Base-by-base conservation (phyloP, 2,797 vertebrate genomes). In the Betta splendens region DNA sequence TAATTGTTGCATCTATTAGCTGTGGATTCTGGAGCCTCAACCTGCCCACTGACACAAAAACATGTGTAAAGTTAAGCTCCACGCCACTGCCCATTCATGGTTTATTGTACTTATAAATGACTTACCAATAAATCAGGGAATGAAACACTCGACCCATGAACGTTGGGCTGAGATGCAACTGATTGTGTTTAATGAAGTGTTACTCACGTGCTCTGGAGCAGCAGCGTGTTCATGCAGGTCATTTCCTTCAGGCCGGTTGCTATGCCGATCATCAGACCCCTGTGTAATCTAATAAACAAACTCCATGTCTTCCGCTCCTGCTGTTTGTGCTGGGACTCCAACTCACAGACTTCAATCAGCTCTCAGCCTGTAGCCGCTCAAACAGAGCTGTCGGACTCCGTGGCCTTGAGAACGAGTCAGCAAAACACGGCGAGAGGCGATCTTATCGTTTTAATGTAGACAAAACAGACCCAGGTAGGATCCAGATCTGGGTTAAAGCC, bases 401-500 rank as follows among this genome's bases (percentile, higher is more conserved):
- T 16, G 60, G 29, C 38, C 40, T 43, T 65, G 7, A n/a, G n/a
- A 66, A 38, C 2, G 20, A 77, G 20, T 40, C 59, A n/a, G 37
- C 43, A 40, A 52, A 69, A 69, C 23, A n/a, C n/a, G n/a, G n/a
- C n/a, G n/a, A n/a, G n/a, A n/a, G n/a, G n/a, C n/a, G n/a, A n/a
- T n/a, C n/a, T n/a, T n/a, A n/a, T n/a, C n/a, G n/a, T n/a, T n/a
- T n/a, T n/a, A n/a, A n/a, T n/a, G n/a, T n/a, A n/a, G n/a, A n/a
- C n/a, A n/a, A n/a, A n/a, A 49, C 21, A 60, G 49, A 33, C 57
- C 23, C 69, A 29, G 11, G 37, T 15, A 52, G 44, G 50, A 20
- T 36, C 26, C 75, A 79, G 76, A 79, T 75, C 64, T 74, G 38
- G 26, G 46, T 21, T 33, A 69, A 64, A 72, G 39, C 49, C 58